These are phyloP conservation scores for Uromys caudimaculatus DNA, from an alignment of 2,797 vertebrate species.

Conservation along the genomic window DNA sequence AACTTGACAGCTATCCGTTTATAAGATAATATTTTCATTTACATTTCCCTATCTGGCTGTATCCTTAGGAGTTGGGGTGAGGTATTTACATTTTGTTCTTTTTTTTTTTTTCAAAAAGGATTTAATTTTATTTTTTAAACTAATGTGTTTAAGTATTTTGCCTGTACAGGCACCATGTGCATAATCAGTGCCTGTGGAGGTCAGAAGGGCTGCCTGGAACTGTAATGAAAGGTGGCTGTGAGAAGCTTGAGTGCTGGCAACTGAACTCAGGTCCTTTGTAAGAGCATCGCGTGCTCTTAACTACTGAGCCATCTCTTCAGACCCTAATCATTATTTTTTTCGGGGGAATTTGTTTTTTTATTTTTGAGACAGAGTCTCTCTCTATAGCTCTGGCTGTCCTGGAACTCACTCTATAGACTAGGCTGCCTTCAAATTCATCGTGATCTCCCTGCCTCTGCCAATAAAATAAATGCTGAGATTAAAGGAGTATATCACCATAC, in stretches of 20 bases:
- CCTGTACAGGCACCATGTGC: too few species aligned
- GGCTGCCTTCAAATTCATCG: too few species aligned
- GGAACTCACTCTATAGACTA: neutral
- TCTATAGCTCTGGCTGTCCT: neutral
- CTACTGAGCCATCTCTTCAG: neutral
- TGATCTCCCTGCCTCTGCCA: neutral
- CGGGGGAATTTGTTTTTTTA: neutral
- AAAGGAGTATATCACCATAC: neutral
- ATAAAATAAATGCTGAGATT: neutral
- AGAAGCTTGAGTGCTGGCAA: neutral
- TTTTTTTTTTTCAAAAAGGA: neutral
- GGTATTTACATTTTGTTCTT: neutral
- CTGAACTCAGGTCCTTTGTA: neutral
- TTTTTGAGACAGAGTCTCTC: neutral
- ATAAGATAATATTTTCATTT: constrained; percentile 31
- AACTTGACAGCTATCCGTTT: neutral
- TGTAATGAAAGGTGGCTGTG: neutral
- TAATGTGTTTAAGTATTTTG: neutral
- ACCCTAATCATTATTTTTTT: neutral
- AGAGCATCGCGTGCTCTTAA: neutral
- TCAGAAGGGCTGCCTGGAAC: neutral
- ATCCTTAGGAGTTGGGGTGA: neutral
- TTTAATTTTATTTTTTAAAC: constrained; percentile 3
- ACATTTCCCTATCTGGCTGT: constrained; percentile 31
- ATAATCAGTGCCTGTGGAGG: neutral